Evolutionary conservation across 30 jellyfish, hydroid and myxozoan genomes (phyloP).

Genomic region (Aurelia aurita complex sp. Pacific): DNA sequence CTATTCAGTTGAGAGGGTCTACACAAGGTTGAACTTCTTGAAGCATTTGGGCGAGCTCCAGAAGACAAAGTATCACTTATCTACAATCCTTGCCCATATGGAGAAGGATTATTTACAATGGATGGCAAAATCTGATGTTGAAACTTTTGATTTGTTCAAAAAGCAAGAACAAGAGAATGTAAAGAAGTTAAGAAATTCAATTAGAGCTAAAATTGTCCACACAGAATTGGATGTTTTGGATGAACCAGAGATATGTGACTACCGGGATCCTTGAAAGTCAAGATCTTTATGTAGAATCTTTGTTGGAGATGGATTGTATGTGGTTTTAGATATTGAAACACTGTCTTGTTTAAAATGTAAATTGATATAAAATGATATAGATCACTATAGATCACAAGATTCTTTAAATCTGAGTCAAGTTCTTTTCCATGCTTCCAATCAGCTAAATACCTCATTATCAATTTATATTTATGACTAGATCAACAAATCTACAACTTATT

Average conservation of each 20-base stretch:
- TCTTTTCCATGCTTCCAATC: too few relatives aligned
- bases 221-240: conserved; percentile 42
- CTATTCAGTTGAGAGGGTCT: conserved; percentile 47
- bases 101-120: conserved; percentile 12
- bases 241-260: neutral
- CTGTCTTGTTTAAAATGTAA: too few relatives aligned
- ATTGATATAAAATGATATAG: too few relatives aligned
- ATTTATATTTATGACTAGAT: too few relatives aligned
- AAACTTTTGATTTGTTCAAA: conserved; percentile 16
- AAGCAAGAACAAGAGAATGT: conserved; percentile 28
- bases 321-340: too few relatives aligned
- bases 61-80: conserved; percentile 17
- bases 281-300: too few relatives aligned
- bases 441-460: too few relatives aligned
- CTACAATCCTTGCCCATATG: conserved; percentile 30
- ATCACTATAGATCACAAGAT: too few relatives aligned
- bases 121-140: conserved; percentile 36
- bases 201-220: conserved; percentile 37
- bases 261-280: too few relatives aligned
- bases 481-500: too few relatives aligned
- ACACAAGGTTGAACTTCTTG: conserved; percentile 44
- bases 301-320: too few relatives aligned
- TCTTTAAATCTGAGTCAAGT: too few relatives aligned
- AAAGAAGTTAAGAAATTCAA: conserved; percentile 28
- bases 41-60: conserved; percentile 26